These are phyloP conservation scores for Sinocyclocheilus anophthalmus DNA, from an alignment of 2,113 vertebrate genomes.

Conservation along the genomic window DNA sequence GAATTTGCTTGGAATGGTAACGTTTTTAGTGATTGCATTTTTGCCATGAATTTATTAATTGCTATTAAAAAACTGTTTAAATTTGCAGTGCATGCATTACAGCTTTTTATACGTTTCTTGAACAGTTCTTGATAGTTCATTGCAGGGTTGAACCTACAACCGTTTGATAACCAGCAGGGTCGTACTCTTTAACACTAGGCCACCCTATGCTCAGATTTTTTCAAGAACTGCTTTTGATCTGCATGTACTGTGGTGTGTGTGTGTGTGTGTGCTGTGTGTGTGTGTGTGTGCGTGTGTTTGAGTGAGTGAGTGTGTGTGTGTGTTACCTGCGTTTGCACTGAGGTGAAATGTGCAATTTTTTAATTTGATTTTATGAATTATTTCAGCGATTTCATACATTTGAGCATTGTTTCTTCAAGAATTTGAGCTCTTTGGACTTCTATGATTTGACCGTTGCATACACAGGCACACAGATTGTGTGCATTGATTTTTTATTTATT, in stretches of 20 bases:
- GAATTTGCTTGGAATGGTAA: neutral
- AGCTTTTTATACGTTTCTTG: neutral
- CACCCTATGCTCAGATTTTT: neutral
- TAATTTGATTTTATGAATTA: neutral
- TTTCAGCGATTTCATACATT: neutral
- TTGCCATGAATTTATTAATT: neutral
- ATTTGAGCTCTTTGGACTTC: neutral
- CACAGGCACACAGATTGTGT: neutral
- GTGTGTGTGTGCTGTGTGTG: neutral
- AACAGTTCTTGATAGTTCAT: neutral
- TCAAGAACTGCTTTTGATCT: neutral
- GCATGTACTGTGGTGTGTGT: too few species aligned
- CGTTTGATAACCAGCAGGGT: neutral
- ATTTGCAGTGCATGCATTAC: neutral
- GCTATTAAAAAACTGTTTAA: neutral
- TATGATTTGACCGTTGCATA: neutral
- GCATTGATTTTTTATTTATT: neutral
- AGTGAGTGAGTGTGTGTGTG: neutral
- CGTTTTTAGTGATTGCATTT: too few species aligned
- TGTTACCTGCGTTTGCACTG: neutral
- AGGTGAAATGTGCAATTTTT: neutral
- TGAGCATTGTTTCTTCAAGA: neutral
- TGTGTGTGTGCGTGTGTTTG: too few species aligned
- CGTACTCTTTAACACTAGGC: constrained; percentile 12
- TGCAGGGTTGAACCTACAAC: neutral